Base-by-base conservation (phyloP, 2,888 invertebrate genomes). In the Heliconius ethilla region DNA sequence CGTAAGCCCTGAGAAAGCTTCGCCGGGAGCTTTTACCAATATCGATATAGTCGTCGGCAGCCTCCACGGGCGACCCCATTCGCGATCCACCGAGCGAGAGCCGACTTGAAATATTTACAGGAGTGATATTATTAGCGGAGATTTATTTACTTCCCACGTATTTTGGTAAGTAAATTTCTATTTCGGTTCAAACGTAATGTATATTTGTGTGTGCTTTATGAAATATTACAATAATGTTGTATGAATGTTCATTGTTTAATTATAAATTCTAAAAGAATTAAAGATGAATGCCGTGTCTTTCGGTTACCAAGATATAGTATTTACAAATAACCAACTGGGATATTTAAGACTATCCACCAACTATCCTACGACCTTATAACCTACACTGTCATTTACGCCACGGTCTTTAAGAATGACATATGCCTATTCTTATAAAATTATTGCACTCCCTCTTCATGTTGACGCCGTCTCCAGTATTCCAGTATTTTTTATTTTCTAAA, bases 51-150 rank as follows among this genome's bases (percentile, higher is more conserved):
- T 81, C 80, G 79, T 69, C 75, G 67, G 77, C 59, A n/a, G 29
- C 63, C 6, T 6, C 27, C 27, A 6, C 63, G 15, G 13, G 27
- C 77, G 76, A 72, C 80, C 79, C 79, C 76, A 29, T 79, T 55
- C 15, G 75, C 72, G 78, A 81, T 65, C 72, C 73, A 72, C 75
- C 78, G 75, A 76, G 76, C 75, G 79, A 62, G 70, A 77, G 27
- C 78, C 75, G 76, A 80, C 77, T 79, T 78, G 77, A 81, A 82
- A 79, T 81, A 81, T 82, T 81, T 80, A 80, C 78, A 78, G 81
- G 65, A 70, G 69, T 81, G 70, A 81, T 77, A 79, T 78, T 80
- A 81, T 81, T 80, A 80, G 69, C 72, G 33, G 78, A 79, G 76
- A 76, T 80, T 80, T 76, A 78, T 76, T 80, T 75, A 75, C 78